Evolutionary conservation across 2,797 vertebrate genomes (phyloP), one percentile per base, ranked within the genome.

Genomic region (Chrosomus eos): DNA sequence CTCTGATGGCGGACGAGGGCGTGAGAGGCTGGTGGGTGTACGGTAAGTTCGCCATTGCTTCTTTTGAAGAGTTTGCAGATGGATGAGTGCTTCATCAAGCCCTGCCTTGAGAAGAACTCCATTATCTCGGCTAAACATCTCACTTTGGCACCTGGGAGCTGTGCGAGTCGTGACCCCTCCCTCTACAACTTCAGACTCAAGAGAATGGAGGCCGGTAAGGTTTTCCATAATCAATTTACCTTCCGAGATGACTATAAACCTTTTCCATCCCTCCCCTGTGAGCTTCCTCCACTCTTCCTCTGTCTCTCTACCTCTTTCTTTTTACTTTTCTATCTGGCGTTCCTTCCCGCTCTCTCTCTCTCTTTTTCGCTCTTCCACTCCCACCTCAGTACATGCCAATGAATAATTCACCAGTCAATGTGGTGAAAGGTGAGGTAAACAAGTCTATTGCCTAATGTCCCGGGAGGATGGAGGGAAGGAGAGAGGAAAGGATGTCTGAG

Each of bases 381-480:
- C 68, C 81, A 82, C 91, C 91, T 92, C 91, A 94, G 95, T 94
- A 94, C 94, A 94, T 93, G 89, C 92, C 90, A 87, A 96, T 96
- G 95, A 96, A 96, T 96, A 95, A 96, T 96, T 95, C 95, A 96
- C 92, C 89, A 95, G 93, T 92, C 93, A 92, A 93, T 94, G 93
- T 95, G 94, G 94, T 94, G 94, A 96, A 95, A 96, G 95, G 95
- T 95, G 95, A 94, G 95, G 95, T 95, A 96, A 95, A 95, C 95
- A 95, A 95, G 95, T 95, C 95, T 95, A 95, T 95, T 95, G 94
- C 93, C 93, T 95, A 95, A 95, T 95, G 95, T 95, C 95, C 94
- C 93, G 76, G 92, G 94, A 94, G 94, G 92, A 93, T 92, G 91
- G 90, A 92, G 93, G 93, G 53, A 93, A 80, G 92, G 90, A 91